These are phyloP conservation scores for Geotrypetes seraphini DNA, from an alignment of 2,797 vertebrate genomes.

Conservation along the genomic window DNA sequence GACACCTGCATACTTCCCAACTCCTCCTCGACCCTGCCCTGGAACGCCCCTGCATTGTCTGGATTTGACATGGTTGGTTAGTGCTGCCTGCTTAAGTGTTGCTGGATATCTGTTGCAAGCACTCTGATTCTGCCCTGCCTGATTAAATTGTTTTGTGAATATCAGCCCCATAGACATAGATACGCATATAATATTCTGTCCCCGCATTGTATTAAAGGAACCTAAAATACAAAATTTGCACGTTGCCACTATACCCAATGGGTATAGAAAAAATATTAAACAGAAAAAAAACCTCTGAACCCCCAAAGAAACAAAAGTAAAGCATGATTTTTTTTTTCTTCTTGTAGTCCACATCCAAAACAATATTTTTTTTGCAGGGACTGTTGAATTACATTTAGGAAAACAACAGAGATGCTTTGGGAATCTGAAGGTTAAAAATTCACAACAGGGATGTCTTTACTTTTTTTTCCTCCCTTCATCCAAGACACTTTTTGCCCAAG, in stretches of 20 bases:
- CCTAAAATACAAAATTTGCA: no score
- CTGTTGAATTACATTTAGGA: conserved; percentile 39
- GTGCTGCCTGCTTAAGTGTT: no score
- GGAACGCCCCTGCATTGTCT: no score
- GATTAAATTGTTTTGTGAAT: no score
- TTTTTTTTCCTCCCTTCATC: conserved; percentile 43
- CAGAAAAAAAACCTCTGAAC: not conserved
- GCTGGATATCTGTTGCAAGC: no score
- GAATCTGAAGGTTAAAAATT: conserved; percentile 48
- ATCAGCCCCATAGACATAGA: no score
- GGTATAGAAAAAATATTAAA: not conserved
- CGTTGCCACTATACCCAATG: not conserved
- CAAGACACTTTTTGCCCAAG: conserved; percentile 50
- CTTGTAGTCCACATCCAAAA: conserved; percentile 41
- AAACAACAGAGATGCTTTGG: conserved; percentile 44
- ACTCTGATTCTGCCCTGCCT: no score
- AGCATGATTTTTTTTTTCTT: conserved; percentile 32
- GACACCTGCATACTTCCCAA: no score
- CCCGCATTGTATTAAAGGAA: no score
- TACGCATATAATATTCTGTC: no score
- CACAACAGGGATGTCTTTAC: conserved; percentile 39
- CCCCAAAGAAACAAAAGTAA: conserved; percentile 25
- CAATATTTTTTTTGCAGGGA: conserved; percentile 29
- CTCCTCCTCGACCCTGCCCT: no score
- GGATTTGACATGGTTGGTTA: no score